A percentile compares a stretch with the other conserved stretches of the same genome.
Conservation (phyloP, 2,797 vertebrate species). For the Sebastes umbrosus region DNA sequence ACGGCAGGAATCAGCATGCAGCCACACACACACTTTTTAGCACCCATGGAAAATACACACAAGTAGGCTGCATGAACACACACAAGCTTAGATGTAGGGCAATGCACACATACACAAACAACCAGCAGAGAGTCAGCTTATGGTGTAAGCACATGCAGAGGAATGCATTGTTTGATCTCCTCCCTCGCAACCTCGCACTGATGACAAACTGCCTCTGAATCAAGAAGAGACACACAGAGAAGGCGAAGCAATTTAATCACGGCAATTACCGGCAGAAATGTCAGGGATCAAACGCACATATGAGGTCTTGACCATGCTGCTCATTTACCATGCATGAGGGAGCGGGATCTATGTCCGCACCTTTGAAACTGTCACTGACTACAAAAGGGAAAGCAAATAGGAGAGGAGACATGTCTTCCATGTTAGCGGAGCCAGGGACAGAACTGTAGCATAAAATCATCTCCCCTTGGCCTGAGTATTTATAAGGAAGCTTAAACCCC, state of each 20-base stretch:
- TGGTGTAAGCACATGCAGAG: constrained; percentile 15
- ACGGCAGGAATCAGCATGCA: constrained; percentile 29
- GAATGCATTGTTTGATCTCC: constrained; percentile 47
- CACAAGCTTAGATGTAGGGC: background rate
- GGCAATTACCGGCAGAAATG: constrained; percentile 70
- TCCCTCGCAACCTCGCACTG: constrained; percentile 14
- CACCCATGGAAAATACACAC: background rate
- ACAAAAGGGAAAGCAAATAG: constrained; percentile 5
- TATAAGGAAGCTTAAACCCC: background rate
- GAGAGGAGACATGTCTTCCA: background rate
- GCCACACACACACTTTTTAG: constrained; percentile 4
- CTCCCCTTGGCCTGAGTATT: background rate
- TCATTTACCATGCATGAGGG: constrained; percentile 39
- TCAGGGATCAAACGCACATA: constrained; percentile 62
- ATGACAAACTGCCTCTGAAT: constrained; percentile 47
- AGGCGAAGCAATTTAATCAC: constrained; percentile 30
- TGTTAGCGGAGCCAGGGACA: background rate
- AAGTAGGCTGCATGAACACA: background rate
- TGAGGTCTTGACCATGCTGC: constrained; percentile 28
- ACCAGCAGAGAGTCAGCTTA: background rate
- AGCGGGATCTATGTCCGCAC: constrained; percentile 11
- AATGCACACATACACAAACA: background rate
- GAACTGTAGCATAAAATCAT: background rate
- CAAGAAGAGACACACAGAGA: background rate
- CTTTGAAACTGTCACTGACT: background rate